Base-by-base conservation (phyloP, 35 echinoderm and acorn worm genomes). In the Heliocidaris tuberculata region DNA sequence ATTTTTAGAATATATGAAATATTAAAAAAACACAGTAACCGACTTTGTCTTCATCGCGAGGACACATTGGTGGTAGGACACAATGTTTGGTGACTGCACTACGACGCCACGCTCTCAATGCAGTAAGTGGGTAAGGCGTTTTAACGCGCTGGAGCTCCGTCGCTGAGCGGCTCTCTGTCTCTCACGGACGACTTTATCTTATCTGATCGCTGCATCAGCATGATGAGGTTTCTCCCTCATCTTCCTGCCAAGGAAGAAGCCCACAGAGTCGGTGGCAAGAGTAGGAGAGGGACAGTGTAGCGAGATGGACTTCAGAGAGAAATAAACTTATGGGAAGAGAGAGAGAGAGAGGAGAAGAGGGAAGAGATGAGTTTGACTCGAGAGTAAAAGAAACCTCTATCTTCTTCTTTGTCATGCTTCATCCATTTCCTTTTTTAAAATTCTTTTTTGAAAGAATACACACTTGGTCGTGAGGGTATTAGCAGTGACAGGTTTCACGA, bases 151-250 rank as follows among this genome's bases (percentile, higher is more conserved):
- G 12, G 87, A 30, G 85, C 27, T 32, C n/a, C 70, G 70, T 85
- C n/a, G 27, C n/a, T 86, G 5, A 86, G 89, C 32, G 47, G 47
- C 91, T 93, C 91, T 93, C 91, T 93, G n/a, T 50, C 91, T 93
- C 91, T 50, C 91, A 89, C 87, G 31, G 31, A 89, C 9, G 7
- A 10, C 50, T 93, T 93, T 93, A 93, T 93, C 91, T 93, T 93
- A 93, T 93, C 91, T 93, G 11, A 93, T 93, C 91, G 91, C 91
- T n/a, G 47, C 91, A 93, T 93, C 91, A 93, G 91, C 47, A 93
- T 93, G 91, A 93, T 93, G 91, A 59, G 91, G 91, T 93, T 93
- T 93, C 91, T 59, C 90, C 91, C 87, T 89, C 87, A 31, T 30
- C 48, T 59, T 93, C 16, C 91, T 93, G n/a, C 48, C 91, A 59